Evolutionary conservation across 2,113 vertebrate species (phyloP).

Genomic region (Psettodes erumei): DNA sequence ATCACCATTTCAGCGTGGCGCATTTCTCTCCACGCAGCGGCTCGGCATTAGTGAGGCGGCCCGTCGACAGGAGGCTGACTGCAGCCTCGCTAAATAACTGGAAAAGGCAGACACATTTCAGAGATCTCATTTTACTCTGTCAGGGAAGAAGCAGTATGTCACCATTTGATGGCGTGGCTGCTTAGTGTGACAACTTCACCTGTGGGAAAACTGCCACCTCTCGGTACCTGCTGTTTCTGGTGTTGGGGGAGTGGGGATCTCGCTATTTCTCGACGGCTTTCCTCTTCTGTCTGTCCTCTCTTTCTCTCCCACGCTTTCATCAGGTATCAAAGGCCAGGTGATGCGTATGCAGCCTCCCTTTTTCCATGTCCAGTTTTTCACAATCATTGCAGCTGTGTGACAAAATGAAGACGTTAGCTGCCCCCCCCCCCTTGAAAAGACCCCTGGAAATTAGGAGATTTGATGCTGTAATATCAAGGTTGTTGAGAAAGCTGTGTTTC

Average conservation of each 20-base stretch:
- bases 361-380: slow-evolving; percentile 18
- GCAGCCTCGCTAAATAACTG: slow-evolving; percentile 55
- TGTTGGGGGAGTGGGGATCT: slow-evolving; percentile 31
- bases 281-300: background rate
- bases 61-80: slow-evolving; percentile 42
- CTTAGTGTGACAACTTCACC: slow-evolving; percentile 54
- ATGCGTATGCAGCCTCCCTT: too few relatives aligned
- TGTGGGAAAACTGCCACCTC: slow-evolving; percentile 43
- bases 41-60: slow-evolving; percentile 39
- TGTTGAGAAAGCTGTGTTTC: slow-evolving; percentile 56
- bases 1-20: slow-evolving; percentile 16
- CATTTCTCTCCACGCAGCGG: slow-evolving; percentile 9
- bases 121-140: slow-evolving; percentile 60
- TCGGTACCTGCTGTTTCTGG: slow-evolving; percentile 25
- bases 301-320: slow-evolving; percentile 26
- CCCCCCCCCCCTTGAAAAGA: background rate
- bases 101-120: slow-evolving; percentile 42
- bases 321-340: slow-evolving; percentile 22
- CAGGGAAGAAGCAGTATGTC: slow-evolving; percentile 39
- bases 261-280: slow-evolving; percentile 5
- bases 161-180: slow-evolving; percentile 43
- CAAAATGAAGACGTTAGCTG: slow-evolving; percentile 11
- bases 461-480: slow-evolving; percentile 42
- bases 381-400: slow-evolving; percentile 1
- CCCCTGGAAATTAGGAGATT: slow-evolving; percentile 24